Conservation (phyloP, 2,888 invertebrate genomes). For the Fragum sueziense region DNA sequence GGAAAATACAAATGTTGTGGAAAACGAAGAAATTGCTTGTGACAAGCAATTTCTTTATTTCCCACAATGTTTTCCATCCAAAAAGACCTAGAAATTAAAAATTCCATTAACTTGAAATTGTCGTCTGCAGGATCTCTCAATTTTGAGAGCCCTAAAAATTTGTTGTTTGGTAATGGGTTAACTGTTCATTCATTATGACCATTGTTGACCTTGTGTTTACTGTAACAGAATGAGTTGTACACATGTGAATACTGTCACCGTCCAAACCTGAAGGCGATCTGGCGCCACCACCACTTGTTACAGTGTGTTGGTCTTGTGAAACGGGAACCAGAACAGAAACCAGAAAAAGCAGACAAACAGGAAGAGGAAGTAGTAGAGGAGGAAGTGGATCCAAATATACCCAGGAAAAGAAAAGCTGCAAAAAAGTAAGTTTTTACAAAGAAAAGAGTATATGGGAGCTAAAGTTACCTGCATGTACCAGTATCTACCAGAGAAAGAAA, state of each 20-base stretch:
- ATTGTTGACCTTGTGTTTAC: no score
- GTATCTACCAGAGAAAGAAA: background rate
- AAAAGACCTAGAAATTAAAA: no score
- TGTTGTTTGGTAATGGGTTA: no score
- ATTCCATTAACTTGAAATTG: no score
- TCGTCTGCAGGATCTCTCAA: no score
- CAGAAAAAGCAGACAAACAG: background rate
- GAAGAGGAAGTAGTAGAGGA: conserved; percentile 2
- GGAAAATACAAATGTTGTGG: no score
- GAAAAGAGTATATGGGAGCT: background rate
- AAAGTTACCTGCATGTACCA: background rate
- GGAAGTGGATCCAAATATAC: background rate
- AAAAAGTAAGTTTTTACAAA: conserved; percentile 31
- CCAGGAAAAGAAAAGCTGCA: conserved; percentile 45
- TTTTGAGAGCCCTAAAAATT: no score
- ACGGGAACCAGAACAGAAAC: background rate
- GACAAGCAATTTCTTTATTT: no score
- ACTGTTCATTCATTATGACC: no score
- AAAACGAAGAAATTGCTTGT: no score
- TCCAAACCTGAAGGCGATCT: conserved; percentile 38
- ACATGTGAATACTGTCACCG: conserved; percentile 53
- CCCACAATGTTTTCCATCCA: no score
- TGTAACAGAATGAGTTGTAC: conserved; percentile 49
- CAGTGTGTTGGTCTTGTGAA: background rate
- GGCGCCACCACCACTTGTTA: conserved; percentile 46